A percentile compares a stretch with the other conserved stretches of the same genome.
phyloP scores from a whole-genome alignment of 1,140 invertebrate genomes.

The Bombus impatiens region DNA sequence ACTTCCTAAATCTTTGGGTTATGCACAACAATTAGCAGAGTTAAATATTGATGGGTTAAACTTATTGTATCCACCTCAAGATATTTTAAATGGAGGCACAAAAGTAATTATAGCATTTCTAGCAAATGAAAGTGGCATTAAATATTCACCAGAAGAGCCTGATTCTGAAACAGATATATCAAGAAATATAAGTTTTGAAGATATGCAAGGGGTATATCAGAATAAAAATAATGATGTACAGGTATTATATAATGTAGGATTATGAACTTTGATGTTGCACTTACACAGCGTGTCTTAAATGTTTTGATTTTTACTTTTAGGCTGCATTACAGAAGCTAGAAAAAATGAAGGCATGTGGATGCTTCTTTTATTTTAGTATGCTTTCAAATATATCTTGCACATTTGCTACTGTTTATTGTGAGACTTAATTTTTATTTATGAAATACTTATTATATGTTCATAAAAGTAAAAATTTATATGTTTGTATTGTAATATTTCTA shows the following conservation, averaged over 20 bases:
- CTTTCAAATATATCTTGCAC: slow-evolving; percentile 45
- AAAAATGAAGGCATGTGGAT: slow-evolving; percentile 85
- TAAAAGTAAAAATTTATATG: slow-evolving; percentile 17
- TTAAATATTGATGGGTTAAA: slow-evolving; percentile 85
- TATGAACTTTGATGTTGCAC: slow-evolving; percentile 31
- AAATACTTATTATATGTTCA: slow-evolving; percentile 8
- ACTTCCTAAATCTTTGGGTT: slow-evolving; percentile 85
- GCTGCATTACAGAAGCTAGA: slow-evolving; percentile 84
- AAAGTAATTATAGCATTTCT: slow-evolving; percentile 87
- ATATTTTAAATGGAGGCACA: slow-evolving; percentile 84
- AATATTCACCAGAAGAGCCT: slow-evolving; percentile 73
- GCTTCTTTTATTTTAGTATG: slow-evolving; percentile 73
- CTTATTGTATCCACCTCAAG: slow-evolving; percentile 85
- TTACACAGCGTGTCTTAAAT: slow-evolving; percentile 44
- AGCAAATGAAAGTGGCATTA: slow-evolving; percentile 77
- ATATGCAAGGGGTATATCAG: slow-evolving; percentile 59
- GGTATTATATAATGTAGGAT: slow-evolving; percentile 63
- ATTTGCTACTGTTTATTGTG: slow-evolving; percentile 57
- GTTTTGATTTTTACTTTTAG: slow-evolving; percentile 83
- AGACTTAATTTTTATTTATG: slow-evolving; percentile 18
- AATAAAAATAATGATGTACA: slow-evolving; percentile 77
- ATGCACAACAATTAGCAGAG: slow-evolving; percentile 82
- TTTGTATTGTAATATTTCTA: background rate
- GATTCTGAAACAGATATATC: slow-evolving; percentile 61
- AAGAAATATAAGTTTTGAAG: slow-evolving; percentile 56